Percentiles rank a stretch among this genome's conserved stretches.
These are phyloP conservation scores for Laodelphax striatellus DNA, from an alignment of 1,140 invertebrate genomes.

Conservation along the genomic window DNA sequence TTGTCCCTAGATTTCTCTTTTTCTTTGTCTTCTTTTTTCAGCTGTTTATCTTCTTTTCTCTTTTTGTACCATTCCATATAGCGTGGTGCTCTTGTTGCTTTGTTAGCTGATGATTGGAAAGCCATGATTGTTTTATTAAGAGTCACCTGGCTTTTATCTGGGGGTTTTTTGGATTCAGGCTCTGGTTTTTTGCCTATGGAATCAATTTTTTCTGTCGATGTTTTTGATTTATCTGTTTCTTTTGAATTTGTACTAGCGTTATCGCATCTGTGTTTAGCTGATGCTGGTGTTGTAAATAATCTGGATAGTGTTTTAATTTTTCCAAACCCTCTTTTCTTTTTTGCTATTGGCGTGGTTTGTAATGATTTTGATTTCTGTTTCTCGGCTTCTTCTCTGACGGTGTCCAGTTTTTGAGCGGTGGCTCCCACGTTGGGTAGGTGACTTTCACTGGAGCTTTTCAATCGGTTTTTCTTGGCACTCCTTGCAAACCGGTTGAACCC, in stretches of 20 bases:
- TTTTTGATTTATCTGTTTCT: neutral
- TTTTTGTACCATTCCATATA: conserved; percentile 44
- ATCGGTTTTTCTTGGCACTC: neutral
- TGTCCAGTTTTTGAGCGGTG: neutral
- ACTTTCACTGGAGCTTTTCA: conserved; percentile 10
- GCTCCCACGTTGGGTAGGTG: neutral
- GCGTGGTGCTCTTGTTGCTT: conserved; percentile 29
- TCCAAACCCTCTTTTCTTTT: conserved; percentile 22
- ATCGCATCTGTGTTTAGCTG: conserved; percentile 1
- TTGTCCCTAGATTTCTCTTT: conserved; percentile 3
- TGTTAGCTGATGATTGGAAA: conserved; percentile 11
- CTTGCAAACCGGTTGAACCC: neutral
- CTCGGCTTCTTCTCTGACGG: neutral
- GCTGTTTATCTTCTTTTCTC: conserved; percentile 21
- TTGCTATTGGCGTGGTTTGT: conserved; percentile 25
- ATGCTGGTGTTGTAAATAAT: neutral
- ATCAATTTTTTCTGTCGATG: neutral
- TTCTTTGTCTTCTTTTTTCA: conserved; percentile 20
- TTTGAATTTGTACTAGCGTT: conserved; percentile 4
- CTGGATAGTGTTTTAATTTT: neutral
- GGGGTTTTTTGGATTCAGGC: neutral
- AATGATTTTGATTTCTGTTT: conserved; percentile 8
- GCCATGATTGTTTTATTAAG: neutral
- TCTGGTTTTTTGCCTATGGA: neutral
- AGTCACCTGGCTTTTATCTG: neutral